phyloP scores from a whole-genome alignment of 92 coral and sea anemone species.

The Diadumene lineata region DNA sequence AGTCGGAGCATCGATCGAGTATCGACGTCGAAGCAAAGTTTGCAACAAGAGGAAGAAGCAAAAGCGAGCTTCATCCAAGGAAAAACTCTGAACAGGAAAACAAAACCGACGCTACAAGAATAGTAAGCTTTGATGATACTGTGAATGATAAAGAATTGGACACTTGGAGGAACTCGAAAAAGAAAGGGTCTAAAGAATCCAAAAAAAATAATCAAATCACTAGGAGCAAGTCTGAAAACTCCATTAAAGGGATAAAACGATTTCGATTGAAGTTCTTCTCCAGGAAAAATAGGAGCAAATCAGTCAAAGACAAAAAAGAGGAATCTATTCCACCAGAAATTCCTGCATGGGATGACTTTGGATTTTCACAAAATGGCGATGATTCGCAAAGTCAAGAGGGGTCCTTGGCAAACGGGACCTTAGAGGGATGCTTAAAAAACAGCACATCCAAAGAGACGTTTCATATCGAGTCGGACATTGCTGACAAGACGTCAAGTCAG shows the following conservation, averaged over 20 bases:
- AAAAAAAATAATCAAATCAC: constrained; percentile 4
- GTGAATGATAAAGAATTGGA: not conserved
- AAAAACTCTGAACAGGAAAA: not conserved
- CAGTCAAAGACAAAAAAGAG: constrained; percentile 9
- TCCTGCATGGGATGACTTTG: constrained; percentile 18
- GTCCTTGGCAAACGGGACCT: not conserved
- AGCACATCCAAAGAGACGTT: not conserved
- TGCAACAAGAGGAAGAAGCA: not conserved
- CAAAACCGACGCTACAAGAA: not conserved
- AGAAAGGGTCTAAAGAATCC: constrained; percentile 5
- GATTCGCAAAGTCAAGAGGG: not conserved
- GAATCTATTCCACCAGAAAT: not conserved
- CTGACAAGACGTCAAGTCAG: not conserved
- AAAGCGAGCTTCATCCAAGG: not conserved
- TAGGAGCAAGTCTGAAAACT: constrained; percentile 18
- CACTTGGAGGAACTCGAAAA: not conserved
- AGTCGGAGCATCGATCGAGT: not conserved
- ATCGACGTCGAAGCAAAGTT: constrained; percentile 18
- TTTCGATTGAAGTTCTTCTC: constrained; percentile 21
- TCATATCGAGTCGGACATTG: not conserved
- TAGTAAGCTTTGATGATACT: not conserved
- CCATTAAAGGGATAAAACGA: constrained; percentile 15
- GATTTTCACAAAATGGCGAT: not conserved
- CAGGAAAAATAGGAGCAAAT: constrained; percentile 15
- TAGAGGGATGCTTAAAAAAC: not conserved